These are phyloP conservation scores for Artemia sinica DNA, from an alignment of 2,888 invertebrate species.

Conservation along the genomic window DNA sequence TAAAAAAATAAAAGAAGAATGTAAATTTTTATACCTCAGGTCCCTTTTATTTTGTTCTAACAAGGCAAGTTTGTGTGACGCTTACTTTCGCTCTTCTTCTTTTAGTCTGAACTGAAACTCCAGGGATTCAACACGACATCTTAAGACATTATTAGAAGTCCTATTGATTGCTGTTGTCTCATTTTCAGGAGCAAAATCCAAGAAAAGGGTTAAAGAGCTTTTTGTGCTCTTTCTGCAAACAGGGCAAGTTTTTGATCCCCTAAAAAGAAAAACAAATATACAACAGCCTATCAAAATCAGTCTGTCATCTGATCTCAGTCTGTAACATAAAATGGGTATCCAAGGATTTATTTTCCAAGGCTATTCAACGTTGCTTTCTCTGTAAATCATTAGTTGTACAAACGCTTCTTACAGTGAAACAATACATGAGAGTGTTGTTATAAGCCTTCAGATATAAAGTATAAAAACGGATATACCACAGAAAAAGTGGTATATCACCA, in stretches of 20 bases:
- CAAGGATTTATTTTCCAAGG: too few relatives aligned
- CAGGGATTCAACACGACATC: neutral
- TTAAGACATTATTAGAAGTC: neutral
- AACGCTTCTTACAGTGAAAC: too few relatives aligned
- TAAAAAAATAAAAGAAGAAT: too few relatives aligned
- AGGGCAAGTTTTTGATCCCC: neutral
- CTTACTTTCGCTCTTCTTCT: neutral
- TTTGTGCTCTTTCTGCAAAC: slow-evolving; percentile 5
- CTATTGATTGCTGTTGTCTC: neutral
- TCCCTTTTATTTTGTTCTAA: slow-evolving; percentile 2
- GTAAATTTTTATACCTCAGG: neutral
- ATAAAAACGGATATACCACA: too few relatives aligned
- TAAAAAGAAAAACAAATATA: neutral
- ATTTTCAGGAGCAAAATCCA: slow-evolving; percentile 10
- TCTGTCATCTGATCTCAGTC: too few relatives aligned
- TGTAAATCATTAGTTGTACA: too few relatives aligned
- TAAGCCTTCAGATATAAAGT: too few relatives aligned
- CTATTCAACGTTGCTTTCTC: too few relatives aligned
- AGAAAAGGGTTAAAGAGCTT: neutral
- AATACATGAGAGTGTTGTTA: too few relatives aligned
- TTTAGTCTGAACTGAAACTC: neutral
- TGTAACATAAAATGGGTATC: too few relatives aligned
- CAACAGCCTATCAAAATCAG: too few relatives aligned
- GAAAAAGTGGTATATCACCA: too few relatives aligned
- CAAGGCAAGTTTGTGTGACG: neutral